Evolutionary conservation across 1,140 invertebrate species (phyloP), one percentile per base, ranked within the genome.

Genomic region (Venturia canescens): DNA sequence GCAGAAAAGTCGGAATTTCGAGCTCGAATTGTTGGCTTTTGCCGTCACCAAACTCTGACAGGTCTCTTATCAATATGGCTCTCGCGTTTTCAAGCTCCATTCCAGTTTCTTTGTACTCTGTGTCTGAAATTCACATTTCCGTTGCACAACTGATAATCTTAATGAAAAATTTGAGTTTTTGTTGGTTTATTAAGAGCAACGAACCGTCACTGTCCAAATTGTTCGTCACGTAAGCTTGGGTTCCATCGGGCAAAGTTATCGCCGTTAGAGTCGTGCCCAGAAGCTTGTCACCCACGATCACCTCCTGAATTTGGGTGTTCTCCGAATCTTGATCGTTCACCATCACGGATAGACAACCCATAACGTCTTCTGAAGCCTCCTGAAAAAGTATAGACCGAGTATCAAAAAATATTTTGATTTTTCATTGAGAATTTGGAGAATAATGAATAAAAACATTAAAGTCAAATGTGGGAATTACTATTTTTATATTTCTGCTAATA

Each of bases 231-330:
- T 88, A 91, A 15, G 90, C 89, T 85, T 90, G 88, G 3, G 86
- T 90, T 34, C 90, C 90, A 86, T 91, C 89, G 11, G 90, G 86
- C 48, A 91, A 81, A 21, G 89, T 90, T 63, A 91, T 85, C 7
- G 89, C 84, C 38, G 89, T 90, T 13, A 91, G 57, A 53, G 87
- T 86, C 13, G 86, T 84, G 0, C 84, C 83, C 18, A 84, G 80
- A 7, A 90, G 82, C 9, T 90, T 86, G 31, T 90, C 87, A 6
- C 89, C 86, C 38, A 91, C 78, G 66, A 89, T 85, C 23, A 91
- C 72, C 66, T 87, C 83, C 50, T 90, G 86, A 9, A 89, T 83
- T 38, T 86, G 82, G 0, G 76, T 34, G 31, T 85, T 85, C 13
- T 74, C 86, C 9, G 78, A 66, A 78, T 86, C 80, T 26, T 84